Evolutionary conservation across 2,888 invertebrate genomes (phyloP), one percentile per base, ranked within the genome.

Genomic region (Sabatieria punctata): DNA sequence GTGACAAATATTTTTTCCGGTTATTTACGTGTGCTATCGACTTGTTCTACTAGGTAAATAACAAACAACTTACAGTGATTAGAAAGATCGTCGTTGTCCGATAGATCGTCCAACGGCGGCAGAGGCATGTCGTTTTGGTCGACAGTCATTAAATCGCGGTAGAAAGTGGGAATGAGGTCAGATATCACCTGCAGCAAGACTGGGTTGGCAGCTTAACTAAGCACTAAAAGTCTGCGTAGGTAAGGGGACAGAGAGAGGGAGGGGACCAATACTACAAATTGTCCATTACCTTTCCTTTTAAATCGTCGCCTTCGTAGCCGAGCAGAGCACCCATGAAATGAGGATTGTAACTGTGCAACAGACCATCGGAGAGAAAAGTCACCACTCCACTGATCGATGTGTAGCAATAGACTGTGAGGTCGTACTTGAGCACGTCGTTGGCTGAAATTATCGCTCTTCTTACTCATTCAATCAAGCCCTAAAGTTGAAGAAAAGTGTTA

Each of bases 251-350:
- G 46, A 15, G n/a, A 4, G 15, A 47, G 24, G 27, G 19, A 21
- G n/a, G 2, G 22, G 33, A 15, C n/a, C n/a, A n/a, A n/a, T n/a
- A n/a, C n/a, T n/a, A n/a, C 23, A 22, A 27, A 33, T 42, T 44
- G 57, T 68, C 69, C 64, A n/a, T 44, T 57, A 69, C 69, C 64
- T 67, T 64, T 11, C 76, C 77, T 25, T 76, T 64, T 11, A 78
- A 73, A 48, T 77, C 75, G 0, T 70, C 65, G 58, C 74, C 73
- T 0, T 73, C 64, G 57, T 76, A 77, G 27, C 78, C 78, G 63
- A 78, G 77, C 46, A 78, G 73, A 51, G 78, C 65, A 66, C 74
- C 73, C 0, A 77, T 74, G 58, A 78, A 78, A 65, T 77, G 76
- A 54, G 77, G 75, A 64, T 78, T 78, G 55, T 77, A 77, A 1